A percentile compares a stretch with the other conserved stretches of the same genome.
Evolutionary conservation across 92 coral and sea anemone species (phyloP).

Genomic region (Chrysogorgia sp.): DNA sequence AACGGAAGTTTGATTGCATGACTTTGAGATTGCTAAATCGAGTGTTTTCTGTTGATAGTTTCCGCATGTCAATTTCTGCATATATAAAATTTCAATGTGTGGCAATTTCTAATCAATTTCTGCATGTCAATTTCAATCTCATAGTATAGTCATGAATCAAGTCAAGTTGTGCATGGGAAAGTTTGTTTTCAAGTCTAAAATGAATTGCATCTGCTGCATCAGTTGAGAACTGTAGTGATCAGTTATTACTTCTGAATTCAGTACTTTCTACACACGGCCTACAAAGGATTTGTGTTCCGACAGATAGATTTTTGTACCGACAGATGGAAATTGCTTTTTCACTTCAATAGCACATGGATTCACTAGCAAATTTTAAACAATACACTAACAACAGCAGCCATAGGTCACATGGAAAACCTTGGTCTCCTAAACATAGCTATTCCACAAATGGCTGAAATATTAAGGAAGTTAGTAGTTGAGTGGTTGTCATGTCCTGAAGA

Average conservation of each 20-base stretch:
- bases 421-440: neutral
- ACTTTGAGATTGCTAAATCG: no score
- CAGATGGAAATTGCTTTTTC: constrained; percentile 5
- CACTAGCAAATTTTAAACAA: neutral
- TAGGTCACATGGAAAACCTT: neutral
- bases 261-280: neutral
- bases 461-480: neutral
- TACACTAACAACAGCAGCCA: neutral
- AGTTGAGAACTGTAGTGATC: neutral
- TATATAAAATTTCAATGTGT: no score
- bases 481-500: neutral
- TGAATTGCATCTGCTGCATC: neutral
- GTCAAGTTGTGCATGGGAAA: no score
- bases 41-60: no score
- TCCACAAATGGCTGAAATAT: neutral
- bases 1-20: no score
- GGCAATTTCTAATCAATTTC: no score
- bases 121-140: no score
- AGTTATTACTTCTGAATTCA: no score
- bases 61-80: no score
- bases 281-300: neutral
- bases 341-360: neutral
- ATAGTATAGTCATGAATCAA: no score
- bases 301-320: neutral
- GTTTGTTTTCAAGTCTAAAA: neutral